Percentiles rank a stretch among this genome's conserved stretches.
These are phyloP conservation scores for Hydra vulgaris DNA, from an alignment of 30 jellyfish, hydroid and myxozoan genomes.

Conservation along the genomic window DNA sequence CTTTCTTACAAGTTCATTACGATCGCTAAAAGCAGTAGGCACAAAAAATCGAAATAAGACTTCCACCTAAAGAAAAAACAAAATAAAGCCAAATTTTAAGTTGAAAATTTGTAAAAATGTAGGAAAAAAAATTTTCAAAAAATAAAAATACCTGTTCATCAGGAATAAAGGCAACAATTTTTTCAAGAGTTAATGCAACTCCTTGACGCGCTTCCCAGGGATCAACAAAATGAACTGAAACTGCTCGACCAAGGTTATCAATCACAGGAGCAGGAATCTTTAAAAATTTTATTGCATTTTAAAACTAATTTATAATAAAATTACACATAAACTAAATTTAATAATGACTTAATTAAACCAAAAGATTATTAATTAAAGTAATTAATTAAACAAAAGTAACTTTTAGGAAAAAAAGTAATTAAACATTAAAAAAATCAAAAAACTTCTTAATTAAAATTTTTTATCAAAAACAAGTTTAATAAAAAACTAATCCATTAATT, in stretches of 20 bases:
- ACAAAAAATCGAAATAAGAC: constrained; percentile 57
- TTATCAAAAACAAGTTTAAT: too few relatives aligned
- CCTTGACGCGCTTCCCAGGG: constrained; percentile 95
- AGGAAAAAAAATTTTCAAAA: neutral
- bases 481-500: too few relatives aligned
- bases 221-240: constrained; percentile 68
- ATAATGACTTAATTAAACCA: too few relatives aligned
- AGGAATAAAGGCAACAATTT: constrained; percentile 39
- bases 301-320: too few relatives aligned
- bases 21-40: constrained; percentile 81
- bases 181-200: constrained; percentile 59
- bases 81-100: neutral
- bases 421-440: too few relatives aligned
- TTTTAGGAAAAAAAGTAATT: too few relatives aligned
- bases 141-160: constrained; percentile 47
- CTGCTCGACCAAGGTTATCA: constrained; percentile 72
- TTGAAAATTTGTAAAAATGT: neutral
- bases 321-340: neutral
- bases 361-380: too few relatives aligned
- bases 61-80: constrained; percentile 26
- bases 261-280: constrained; percentile 78
- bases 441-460: too few relatives aligned
- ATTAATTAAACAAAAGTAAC: too few relatives aligned
- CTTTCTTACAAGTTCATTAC: constrained; percentile 61
- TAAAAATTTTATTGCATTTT: neutral